Evolutionary conservation across 2,888 invertebrate genomes (phyloP).

Genomic region (Matsumyia berberina): DNA sequence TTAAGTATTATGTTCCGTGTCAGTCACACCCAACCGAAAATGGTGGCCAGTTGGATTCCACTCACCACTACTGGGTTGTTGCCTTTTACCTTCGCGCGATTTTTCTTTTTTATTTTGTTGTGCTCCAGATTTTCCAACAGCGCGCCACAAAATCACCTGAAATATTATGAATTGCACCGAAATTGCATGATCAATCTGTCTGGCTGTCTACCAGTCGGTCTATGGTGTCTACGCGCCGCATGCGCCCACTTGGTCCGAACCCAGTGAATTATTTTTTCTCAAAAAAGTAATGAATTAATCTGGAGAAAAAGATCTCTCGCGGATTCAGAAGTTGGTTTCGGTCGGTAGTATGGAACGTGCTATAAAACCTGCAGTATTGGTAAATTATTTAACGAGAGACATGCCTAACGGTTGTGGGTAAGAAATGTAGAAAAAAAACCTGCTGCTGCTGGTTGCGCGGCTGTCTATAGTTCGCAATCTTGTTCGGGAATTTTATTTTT

Average conservation of each 20-base stretch:
- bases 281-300: constrained; percentile 51
- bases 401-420: constrained; percentile 51
- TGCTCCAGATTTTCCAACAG: constrained; percentile 57
- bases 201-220: constrained; percentile 57
- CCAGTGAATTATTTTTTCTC: constrained; percentile 32
- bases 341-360: constrained; percentile 60
- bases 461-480: constrained; percentile 40
- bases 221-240: background rate
- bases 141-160: constrained; percentile 62
- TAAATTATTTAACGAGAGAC: constrained; percentile 58
- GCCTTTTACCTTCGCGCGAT: constrained; percentile 34
- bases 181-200: constrained; percentile 74
- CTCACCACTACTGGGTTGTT: constrained; percentile 59
- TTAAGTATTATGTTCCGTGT: constrained; percentile 75
- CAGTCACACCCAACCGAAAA: constrained; percentile 72
- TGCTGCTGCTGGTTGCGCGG: constrained; percentile 25
- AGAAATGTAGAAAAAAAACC: constrained; percentile 41
- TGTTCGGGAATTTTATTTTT: constrained; percentile 36
- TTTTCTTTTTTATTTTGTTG: constrained; percentile 5
- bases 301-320: constrained; percentile 14
- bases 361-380: constrained; percentile 48
- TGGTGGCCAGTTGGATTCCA: constrained; percentile 53
- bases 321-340: constrained; percentile 22
- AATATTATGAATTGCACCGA: constrained; percentile 70
- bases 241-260: constrained; percentile 23